These are phyloP conservation scores for Ciconia boyciana DNA, from an alignment of 2,113 vertebrate species.

Conservation along the genomic window DNA sequence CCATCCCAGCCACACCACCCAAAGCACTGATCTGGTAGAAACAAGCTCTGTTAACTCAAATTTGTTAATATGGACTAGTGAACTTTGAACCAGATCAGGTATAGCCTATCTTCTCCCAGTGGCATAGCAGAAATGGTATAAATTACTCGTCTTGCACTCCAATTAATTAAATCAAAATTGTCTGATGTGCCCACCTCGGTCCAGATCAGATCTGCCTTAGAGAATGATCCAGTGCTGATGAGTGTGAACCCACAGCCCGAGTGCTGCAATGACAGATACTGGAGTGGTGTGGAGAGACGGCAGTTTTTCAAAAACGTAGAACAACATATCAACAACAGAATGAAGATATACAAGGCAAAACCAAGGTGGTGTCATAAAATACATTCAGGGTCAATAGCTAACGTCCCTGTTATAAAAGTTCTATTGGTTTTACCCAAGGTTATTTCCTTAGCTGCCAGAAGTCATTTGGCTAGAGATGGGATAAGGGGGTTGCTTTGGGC, in stretches of 20 bases:
- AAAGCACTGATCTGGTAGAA: not conserved
- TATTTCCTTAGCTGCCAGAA: conserved; percentile 54
- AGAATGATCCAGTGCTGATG: not conserved
- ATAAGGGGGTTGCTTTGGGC: not conserved
- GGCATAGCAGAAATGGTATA: not conserved
- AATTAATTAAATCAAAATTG: not conserved
- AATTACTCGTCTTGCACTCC: not conserved
- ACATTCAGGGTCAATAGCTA: conserved; percentile 25
- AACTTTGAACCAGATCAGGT: not conserved
- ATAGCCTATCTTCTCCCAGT: not conserved
- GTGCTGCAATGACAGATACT: not conserved
- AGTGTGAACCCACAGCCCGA: rapidly evolving
- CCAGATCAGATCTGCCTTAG: not conserved
- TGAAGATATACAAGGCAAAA: conserved; percentile 38
- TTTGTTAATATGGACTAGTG: not conserved
- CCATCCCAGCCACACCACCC: not conserved
- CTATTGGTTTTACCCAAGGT: conserved; percentile 40
- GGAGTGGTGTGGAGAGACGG: not conserved
- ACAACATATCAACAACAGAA: conserved; percentile 1
- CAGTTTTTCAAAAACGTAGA: not conserved
- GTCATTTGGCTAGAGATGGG: conserved; percentile 12
- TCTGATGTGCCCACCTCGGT: not conserved
- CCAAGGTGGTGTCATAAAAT: conserved; percentile 5
- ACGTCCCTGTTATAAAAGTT: not conserved
- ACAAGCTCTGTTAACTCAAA: not conserved